These are phyloP conservation scores for Drosophila littoralis DNA, from an alignment of 1,140 invertebrate species.

Conservation along the genomic window DNA sequence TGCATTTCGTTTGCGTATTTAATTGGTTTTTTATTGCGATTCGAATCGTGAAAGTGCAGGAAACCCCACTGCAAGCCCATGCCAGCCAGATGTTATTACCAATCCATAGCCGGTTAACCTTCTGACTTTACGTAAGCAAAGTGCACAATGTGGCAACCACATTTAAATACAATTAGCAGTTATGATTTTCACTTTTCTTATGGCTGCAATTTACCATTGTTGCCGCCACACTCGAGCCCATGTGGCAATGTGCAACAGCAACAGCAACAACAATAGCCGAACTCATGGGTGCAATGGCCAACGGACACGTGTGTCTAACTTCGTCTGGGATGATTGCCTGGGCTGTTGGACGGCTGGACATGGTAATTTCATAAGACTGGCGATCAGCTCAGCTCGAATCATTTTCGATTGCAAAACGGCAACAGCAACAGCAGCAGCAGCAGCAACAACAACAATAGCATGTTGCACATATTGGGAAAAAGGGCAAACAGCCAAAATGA, in stretches of 20 bases:
- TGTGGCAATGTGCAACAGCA: slow-evolving; percentile 32
- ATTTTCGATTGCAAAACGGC: slow-evolving; percentile 52
- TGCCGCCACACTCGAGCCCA: slow-evolving; percentile 2
- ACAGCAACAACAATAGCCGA: slow-evolving; percentile 5
- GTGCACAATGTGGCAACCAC: slow-evolving; percentile 49
- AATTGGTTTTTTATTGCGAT: slow-evolving; percentile 51
- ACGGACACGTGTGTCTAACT: slow-evolving; percentile 44
- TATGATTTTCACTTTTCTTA: slow-evolving; percentile 75
- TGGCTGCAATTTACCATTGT: slow-evolving; percentile 43
- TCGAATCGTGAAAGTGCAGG: slow-evolving; percentile 41
- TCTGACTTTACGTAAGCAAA: slow-evolving; percentile 48
- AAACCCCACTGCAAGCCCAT: neutral
- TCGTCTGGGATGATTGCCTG: slow-evolving; percentile 38
- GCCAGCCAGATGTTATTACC: slow-evolving; percentile 11
- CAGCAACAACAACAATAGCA: slow-evolving; percentile 3
- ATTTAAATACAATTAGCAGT: slow-evolving; percentile 77
- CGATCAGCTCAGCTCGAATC: slow-evolving; percentile 38
- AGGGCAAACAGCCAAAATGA: slow-evolving; percentile 34
- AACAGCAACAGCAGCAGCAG: slow-evolving; percentile 9
- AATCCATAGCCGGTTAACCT: neutral
- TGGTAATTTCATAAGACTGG: slow-evolving; percentile 44
- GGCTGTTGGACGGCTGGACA: slow-evolving; percentile 34
- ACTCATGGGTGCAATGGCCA: slow-evolving; percentile 38
- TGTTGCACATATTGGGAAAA: slow-evolving; percentile 35
- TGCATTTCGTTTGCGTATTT: slow-evolving; percentile 67